Evolutionary conservation across 92 coral and sea anemone species (phyloP), one percentile per base, ranked within the genome.

Genomic region (Metridium senile): DNA sequence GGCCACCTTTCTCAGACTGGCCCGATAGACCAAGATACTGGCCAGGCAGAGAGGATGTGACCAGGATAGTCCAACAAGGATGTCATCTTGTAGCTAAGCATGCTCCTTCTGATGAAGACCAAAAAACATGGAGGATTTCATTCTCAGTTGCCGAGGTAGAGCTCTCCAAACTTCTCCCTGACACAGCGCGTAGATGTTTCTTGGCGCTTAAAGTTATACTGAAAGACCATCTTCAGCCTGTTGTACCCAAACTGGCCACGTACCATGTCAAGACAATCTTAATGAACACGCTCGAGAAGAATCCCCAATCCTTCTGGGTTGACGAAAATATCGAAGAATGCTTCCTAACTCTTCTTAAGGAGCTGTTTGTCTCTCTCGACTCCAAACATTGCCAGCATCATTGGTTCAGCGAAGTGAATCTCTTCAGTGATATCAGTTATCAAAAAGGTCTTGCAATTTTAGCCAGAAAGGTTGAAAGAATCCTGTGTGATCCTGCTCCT

Each of bases 81-180:
- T 79, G 77, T 74, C 89, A 85, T 62, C 45, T 85, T 9, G 89
- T 85, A n/a, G 81, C 85, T 4, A 39, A 39, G 32, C 73, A 72
- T 45, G 79, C 84, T 39, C 71, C 74, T 21, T 66, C 59, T 0
- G 8, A 39, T 4, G 76, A 85, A 31, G 13, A 74, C 32, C 58
- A 68, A 35, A n/a, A 81, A 67, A 74, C 78, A 54, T 85, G 89
- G 89, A 66, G 89, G 39, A 79, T 74, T 62, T 85, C 89, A 10
- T 85, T 85, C 64, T 85, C 89, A 2, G 27, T 68, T 23, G 85
- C 89, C 61, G 89, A 63, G 22, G 69, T 63, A 10, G 69, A 85
- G 74, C 82, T 85, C 20, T 85, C 89, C 9, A 80, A 68, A 31
- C 85, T 79, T 39, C 67, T 80, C 1, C 84, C 77, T 21, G 75